Percentiles rank a stretch among this genome's conserved stretches.
phyloP scores from a whole-genome alignment of 2,113 vertebrate genomes.

The Dasyprocta punctata region DNA sequence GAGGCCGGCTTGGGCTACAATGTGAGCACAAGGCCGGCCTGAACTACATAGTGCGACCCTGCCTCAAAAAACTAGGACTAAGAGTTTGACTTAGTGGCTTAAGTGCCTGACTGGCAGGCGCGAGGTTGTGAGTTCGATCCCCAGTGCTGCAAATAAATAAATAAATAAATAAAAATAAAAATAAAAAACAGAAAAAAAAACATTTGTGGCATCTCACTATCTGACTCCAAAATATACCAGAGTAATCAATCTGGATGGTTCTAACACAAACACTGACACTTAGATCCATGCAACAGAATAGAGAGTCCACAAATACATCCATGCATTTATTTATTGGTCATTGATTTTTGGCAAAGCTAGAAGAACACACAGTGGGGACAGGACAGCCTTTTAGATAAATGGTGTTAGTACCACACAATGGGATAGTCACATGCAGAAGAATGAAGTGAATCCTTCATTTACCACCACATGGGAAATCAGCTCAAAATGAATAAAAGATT shows the following conservation, averaged over 20 bases:
- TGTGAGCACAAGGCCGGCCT: too few species aligned
- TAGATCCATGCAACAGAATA: neutral
- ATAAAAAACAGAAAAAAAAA: too few species aligned
- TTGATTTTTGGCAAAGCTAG: neutral
- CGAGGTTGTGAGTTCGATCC: too few species aligned
- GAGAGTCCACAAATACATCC: neutral
- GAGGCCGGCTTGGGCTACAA: too few species aligned
- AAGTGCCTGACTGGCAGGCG: too few species aligned
- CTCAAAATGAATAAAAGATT: neutral
- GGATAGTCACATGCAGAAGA: neutral
- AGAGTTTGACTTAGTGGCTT: too few species aligned
- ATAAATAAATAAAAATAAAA: too few species aligned
- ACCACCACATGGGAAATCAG: neutral
- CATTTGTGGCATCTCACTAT: neutral
- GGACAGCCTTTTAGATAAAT: neutral
- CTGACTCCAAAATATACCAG: neutral
- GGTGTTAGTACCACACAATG: neutral
- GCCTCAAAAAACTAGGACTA: too few species aligned
- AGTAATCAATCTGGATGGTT: neutral
- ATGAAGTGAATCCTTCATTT: neutral
- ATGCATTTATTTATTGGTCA: neutral
- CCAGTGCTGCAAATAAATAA: too few species aligned
- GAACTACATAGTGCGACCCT: too few species aligned
- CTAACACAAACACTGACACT: neutral
- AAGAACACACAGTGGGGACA: neutral